Conservation (phyloP, 2,888 invertebrate genomes). For the Apotomis betuletana region DNA sequence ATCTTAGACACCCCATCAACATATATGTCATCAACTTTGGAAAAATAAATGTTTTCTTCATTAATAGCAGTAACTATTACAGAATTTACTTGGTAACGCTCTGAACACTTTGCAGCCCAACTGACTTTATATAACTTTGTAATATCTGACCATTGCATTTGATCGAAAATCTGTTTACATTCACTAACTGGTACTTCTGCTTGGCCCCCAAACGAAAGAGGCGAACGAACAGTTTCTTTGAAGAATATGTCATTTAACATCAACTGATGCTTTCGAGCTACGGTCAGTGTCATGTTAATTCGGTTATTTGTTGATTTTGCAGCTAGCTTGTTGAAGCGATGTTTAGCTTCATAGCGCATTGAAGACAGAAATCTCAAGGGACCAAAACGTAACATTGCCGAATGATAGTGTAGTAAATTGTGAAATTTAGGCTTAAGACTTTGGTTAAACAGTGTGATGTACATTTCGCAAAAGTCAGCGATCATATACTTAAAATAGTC, state of each 20-base stretch:
- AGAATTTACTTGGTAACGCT: slow-evolving; percentile 5
- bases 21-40: slow-evolving; percentile 4
- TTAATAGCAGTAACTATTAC: slow-evolving; percentile 5
- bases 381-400: slow-evolving; percentile 24
- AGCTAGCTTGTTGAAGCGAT: slow-evolving; percentile 36
- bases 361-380: slow-evolving; percentile 31
- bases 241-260: slow-evolving; percentile 35
- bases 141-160: slow-evolving; percentile 2
- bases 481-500: slow-evolving; percentile 27
- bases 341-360: slow-evolving; percentile 40
- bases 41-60: slow-evolving; percentile 1
- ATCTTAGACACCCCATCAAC: slow-evolving; percentile 13
- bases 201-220: slow-evolving; percentile 6
- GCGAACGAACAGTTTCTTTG: slow-evolving; percentile 7
- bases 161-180: slow-evolving; percentile 7
- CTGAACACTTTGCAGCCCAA: slow-evolving; percentile 9
- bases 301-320: slow-evolving; percentile 31
- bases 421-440: slow-evolving; percentile 39
- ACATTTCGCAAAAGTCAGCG: slow-evolving; percentile 32
- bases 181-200: slow-evolving; percentile 2
- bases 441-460: slow-evolving; percentile 25
- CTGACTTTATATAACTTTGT: slow-evolving; percentile 1
- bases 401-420: slow-evolving; percentile 31
- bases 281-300: slow-evolving; percentile 27
- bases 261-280: slow-evolving; percentile 24